Percentiles rank a stretch among this genome's conserved stretches.
These are phyloP conservation scores for Diarsia rubi DNA, from an alignment of 2,888 invertebrate species.

Conservation along the genomic window DNA sequence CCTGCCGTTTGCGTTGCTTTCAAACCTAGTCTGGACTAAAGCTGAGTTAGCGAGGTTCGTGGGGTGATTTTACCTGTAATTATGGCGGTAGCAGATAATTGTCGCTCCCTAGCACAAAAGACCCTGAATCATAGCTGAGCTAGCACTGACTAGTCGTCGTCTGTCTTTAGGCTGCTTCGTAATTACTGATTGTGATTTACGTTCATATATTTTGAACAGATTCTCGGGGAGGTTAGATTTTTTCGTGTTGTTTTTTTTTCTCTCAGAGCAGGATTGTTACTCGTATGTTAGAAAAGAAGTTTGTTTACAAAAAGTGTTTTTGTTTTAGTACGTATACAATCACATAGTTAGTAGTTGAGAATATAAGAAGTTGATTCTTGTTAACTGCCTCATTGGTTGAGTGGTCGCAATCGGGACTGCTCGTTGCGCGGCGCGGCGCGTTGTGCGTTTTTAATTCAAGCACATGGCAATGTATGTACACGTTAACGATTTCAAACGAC, in stretches of 20 bases:
- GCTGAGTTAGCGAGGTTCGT: constrained; percentile 62
- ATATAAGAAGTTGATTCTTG: too few relatives aligned
- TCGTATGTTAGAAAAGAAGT: neutral
- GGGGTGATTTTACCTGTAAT: constrained; percentile 67
- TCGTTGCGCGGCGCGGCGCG: too few relatives aligned
- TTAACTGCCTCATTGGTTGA: too few relatives aligned
- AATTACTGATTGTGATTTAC: constrained; percentile 59
- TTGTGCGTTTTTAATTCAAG: too few relatives aligned
- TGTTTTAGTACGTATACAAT: neutral
- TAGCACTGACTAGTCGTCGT: constrained; percentile 55
- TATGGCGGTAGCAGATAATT: constrained; percentile 69
- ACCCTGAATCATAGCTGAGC: constrained; percentile 64
- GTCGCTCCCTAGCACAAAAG: constrained; percentile 63
- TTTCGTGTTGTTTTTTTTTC: neutral
- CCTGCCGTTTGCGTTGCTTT: constrained; percentile 37
- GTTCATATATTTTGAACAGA: constrained; percentile 26
- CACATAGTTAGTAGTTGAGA: neutral
- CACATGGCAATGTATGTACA: too few relatives aligned
- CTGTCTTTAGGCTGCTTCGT: constrained; percentile 60
- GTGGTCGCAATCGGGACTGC: too few relatives aligned
- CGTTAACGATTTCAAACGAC: too few relatives aligned
- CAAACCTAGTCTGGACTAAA: constrained; percentile 41
- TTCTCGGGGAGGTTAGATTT: neutral
- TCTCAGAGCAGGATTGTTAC: neutral
- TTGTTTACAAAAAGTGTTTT: too few relatives aligned